These are phyloP conservation scores for Pristionchus exspectatus DNA, from an alignment of 2,888 invertebrate genomes.

Conservation along the genomic window DNA sequence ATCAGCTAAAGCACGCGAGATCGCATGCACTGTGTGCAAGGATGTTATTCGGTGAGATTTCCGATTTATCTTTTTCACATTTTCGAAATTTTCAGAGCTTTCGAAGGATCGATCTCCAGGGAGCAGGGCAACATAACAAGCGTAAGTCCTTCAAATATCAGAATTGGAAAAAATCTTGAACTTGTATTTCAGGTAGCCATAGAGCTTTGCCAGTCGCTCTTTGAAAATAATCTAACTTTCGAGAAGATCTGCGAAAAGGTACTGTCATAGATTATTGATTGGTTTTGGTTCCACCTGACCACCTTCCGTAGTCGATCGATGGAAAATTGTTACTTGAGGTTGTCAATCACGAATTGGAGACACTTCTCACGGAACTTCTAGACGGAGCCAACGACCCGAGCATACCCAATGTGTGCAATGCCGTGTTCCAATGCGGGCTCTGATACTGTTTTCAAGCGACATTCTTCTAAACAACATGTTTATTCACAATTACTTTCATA, in stretches of 20 bases:
- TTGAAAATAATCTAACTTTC: neutral
- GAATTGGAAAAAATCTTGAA: too few species aligned
- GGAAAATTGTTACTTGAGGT: neutral
- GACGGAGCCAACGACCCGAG: neutral
- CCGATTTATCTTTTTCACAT: neutral
- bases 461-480: too few species aligned
- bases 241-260: constrained; percentile 19
- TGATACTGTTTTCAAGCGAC: neutral
- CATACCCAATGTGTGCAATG: neutral
- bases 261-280: neutral
- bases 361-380: neutral
- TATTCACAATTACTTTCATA: too few species aligned
- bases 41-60: constrained; percentile 1
- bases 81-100: neutral
- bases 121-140: neutral
- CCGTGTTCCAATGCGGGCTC: neutral
- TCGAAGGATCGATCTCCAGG: constrained; percentile 17
- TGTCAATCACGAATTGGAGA: neutral
- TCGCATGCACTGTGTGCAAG: constrained; percentile 23
- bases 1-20: neutral
- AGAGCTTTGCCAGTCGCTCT: neutral
- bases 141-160: neutral
- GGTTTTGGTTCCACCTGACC: too few species aligned
- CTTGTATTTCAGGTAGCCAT: neutral
- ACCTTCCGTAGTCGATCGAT: too few species aligned